Base-by-base conservation (phyloP, 2,113 vertebrate genomes). In the Periophthalmodon schlosseri region DNA sequence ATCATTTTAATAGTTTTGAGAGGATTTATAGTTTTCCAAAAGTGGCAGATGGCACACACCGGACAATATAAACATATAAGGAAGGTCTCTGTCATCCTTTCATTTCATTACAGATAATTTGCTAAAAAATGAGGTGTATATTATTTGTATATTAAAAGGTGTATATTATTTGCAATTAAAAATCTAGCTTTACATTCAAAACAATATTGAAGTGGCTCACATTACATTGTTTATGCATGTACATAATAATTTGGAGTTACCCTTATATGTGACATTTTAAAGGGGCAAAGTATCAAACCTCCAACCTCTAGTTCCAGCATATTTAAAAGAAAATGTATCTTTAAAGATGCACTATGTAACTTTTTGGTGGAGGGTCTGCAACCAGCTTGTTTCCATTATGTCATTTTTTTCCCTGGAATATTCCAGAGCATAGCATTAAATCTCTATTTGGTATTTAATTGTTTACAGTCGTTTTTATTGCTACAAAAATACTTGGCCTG, bases 1-100 rank as follows among this genome's bases (percentile, higher is more conserved):
- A 64, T 64, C 34, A 36, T 64, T 64, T 64, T 64, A 65, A 65
- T 65, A 18, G 20, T 65, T 65, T 65, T n/a, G 20, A 9, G 11
- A 44, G 34, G 12, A 65, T 39, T 65, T 44, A 65, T n/a, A 65
- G 63, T 39, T 65, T 65, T 65, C 61, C 34, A 18, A 18, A 64
- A 33, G 61, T 36, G 33, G 63, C 16, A 39, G 16, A 64, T 9
- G 16, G 34, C 34, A 20, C 16, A 33, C 28, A 63, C 15, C 3
- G 21, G 12, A 28, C 21, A 28, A 12, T 24, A 15, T 28, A 57
- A 60, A 23, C 57, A 58, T 24, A 23, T 23, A 24, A 58, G 56
- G n/a, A 58, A 24, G 2, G 20, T 58, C 21, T 54, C 16, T 20
- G 52, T 54, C 15, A 56, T n/a, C 52, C 49, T 52, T 52, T n/a